These are phyloP conservation scores for Scolopax rusticola DNA, from an alignment of 2,797 vertebrate genomes.

Conservation along the genomic window DNA sequence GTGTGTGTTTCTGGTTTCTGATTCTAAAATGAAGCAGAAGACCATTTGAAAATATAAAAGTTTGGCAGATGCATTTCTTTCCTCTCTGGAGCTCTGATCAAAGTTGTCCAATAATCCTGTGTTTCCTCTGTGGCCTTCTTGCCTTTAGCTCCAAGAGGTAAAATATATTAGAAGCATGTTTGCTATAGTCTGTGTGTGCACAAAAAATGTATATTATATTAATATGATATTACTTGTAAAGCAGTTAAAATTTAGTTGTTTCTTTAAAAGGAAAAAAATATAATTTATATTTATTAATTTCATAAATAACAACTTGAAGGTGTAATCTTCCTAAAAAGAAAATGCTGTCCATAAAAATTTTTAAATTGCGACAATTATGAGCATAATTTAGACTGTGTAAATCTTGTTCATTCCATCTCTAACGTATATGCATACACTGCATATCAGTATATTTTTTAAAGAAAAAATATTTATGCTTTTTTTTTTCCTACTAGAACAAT, in stretches of 20 bases:
- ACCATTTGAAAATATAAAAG: not conserved
- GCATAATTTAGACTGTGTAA: not conserved
- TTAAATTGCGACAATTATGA: not conserved
- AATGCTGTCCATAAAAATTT: not conserved
- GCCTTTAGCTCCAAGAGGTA: not conserved
- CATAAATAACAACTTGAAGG: not conserved
- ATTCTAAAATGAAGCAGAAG: not conserved
- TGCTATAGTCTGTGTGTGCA: not conserved
- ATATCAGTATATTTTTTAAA: not conserved
- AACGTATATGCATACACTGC: not conserved
- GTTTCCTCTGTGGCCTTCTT: not conserved
- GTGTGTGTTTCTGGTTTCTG: not conserved
- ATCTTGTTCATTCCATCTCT: not conserved
- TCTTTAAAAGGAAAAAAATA: not conserved
- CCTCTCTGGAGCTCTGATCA: not conserved
- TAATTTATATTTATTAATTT: not conserved
- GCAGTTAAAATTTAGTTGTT: not conserved
- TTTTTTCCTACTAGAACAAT: not conserved
- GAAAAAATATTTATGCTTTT: not conserved
- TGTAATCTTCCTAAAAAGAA: not conserved
- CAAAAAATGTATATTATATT: not conserved
- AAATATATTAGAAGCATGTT: not conserved
- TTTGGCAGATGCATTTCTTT: not conserved
- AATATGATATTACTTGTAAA: not conserved
- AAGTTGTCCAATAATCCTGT: not conserved